These are phyloP conservation scores for Numida meleagris DNA, from an alignment of 2,113 vertebrate species.

Conservation along the genomic window DNA sequence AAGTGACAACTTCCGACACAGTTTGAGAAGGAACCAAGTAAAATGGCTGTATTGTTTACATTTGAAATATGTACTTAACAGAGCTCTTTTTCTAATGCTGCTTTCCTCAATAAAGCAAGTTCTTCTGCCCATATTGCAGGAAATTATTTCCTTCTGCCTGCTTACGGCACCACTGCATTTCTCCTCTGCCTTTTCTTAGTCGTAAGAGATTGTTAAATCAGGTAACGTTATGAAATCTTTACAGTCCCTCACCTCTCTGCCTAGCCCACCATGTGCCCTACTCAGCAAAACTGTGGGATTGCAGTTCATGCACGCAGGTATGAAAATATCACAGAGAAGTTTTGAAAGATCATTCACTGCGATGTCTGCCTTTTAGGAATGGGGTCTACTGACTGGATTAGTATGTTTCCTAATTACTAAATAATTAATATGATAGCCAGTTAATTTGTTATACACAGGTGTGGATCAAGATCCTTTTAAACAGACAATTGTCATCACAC, in stretches of 20 bases:
- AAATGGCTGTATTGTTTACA: neutral
- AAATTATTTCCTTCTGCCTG: neutral
- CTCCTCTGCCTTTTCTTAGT: neutral
- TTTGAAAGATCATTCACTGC: neutral
- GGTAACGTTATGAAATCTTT: neutral
- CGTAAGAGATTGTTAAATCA: neutral
- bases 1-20: neutral
- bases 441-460: neutral
- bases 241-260: neutral
- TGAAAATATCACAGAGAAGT: neutral
- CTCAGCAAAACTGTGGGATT: neutral
- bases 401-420: neutral
- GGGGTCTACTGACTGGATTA: neutral
- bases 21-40: neutral
- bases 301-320: neutral
- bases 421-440: constrained; percentile 2
- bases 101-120: neutral
- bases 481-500: neutral
- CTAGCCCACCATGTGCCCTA: neutral
- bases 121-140: neutral
- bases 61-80: neutral
- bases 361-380: neutral
- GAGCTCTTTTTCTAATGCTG: neutral
- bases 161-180: neutral
- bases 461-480: neutral